phyloP scores from a whole-genome alignment of 2,113 vertebrate genomes.

The Pelmatolapia mariae region DNA sequence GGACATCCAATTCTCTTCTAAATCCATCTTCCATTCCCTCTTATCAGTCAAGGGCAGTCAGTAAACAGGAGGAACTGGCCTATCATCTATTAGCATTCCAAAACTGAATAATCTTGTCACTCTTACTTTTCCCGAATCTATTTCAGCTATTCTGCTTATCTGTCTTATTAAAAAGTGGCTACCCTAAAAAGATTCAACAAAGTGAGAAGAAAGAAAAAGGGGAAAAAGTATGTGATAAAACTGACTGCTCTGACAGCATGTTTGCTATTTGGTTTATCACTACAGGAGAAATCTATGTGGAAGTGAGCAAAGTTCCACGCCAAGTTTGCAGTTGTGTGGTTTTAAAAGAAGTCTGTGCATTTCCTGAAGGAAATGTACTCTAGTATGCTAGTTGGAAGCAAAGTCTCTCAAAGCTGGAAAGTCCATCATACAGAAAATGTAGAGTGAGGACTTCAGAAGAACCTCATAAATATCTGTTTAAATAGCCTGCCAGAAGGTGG shows the following conservation, averaged over 20 bases:
- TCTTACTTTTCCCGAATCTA: not conserved
- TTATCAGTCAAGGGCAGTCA: constrained; percentile 45
- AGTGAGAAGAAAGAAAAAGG: not conserved
- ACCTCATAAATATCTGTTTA: not conserved
- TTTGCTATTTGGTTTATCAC: not conserved
- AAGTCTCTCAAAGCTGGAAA: not conserved
- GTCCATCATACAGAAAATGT: not conserved
- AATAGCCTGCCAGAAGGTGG: not conserved
- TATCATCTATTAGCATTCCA: constrained; percentile 45
- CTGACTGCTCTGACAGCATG: not conserved
- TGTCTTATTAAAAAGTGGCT: constrained; percentile 1
- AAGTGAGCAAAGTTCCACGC: not conserved
- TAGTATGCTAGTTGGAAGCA: not conserved
- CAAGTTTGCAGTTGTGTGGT: not conserved
- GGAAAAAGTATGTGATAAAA: not conserved
- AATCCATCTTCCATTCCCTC: constrained; percentile 41
- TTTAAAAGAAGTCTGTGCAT: not conserved
- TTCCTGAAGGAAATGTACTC: not conserved
- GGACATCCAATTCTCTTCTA: constrained; percentile 36
- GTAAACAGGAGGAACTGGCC: constrained; percentile 24
- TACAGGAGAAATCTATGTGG: not conserved
- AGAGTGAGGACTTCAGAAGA: not conserved
- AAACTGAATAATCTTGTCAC: constrained; percentile 24
- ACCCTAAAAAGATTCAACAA: not conserved
- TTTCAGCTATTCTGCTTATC: constrained; percentile 15